A percentile compares a stretch with the other conserved stretches of the same genome.
These are phyloP conservation scores for Dinomys branickii DNA, from an alignment of 2,113 vertebrate species.

Conservation along the genomic window DNA sequence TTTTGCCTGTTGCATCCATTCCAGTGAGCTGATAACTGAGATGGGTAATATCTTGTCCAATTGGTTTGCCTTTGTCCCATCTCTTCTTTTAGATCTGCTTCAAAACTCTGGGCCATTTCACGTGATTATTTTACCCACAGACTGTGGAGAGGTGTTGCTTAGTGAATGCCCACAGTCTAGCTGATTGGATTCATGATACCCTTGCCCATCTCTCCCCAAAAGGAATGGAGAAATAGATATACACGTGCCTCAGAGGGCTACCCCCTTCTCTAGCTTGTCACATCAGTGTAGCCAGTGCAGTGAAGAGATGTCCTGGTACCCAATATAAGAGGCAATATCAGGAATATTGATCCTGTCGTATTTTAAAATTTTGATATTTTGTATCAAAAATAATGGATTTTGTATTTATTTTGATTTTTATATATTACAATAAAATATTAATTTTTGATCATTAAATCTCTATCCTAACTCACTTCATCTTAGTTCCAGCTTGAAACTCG, in stretches of 20 bases:
- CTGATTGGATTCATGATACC: not conserved
- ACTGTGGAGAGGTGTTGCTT: not conserved
- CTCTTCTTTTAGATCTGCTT: not conserved
- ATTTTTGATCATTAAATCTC: not conserved
- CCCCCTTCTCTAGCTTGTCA: not conserved
- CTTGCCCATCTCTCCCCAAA: not conserved
- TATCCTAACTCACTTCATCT: not conserved
- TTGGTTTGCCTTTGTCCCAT: not conserved
- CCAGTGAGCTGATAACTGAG: not conserved
- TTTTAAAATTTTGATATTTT: slow-evolving; percentile 6
- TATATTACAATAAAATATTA: not conserved
- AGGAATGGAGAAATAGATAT: not conserved
- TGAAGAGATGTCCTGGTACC: not conserved
- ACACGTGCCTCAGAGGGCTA: not conserved
- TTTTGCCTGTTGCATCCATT: not conserved
- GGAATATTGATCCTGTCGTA: not conserved
- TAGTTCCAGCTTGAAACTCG: not conserved
- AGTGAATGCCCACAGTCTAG: not conserved
- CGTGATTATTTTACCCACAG: not conserved
- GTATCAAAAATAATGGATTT: not conserved
- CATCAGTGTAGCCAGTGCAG: not conserved
- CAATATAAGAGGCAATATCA: not conserved
- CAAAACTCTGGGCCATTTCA: not conserved
- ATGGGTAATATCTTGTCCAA: not conserved
- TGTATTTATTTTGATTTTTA: not conserved